A percentile compares a stretch with the other conserved stretches of the same genome.
These are phyloP conservation scores for Eublepharis macularius DNA, from an alignment of 2,113 vertebrate genomes.

Conservation along the genomic window DNA sequence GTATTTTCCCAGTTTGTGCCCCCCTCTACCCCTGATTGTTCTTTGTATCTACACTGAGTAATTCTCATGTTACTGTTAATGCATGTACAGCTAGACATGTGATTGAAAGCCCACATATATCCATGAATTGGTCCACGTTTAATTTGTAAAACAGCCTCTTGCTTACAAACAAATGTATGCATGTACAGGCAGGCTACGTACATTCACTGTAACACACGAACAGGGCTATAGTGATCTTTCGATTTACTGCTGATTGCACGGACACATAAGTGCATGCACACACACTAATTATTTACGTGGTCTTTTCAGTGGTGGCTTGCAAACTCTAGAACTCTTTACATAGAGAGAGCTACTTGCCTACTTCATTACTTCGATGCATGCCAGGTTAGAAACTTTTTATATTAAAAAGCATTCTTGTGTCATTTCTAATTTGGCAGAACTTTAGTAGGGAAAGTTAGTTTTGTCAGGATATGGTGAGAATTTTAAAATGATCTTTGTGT, in stretches of 20 bases:
- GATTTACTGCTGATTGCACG: neutral
- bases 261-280: no score
- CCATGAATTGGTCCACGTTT: no score
- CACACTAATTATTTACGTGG: neutral
- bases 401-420: neutral
- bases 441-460: neutral
- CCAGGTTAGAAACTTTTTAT: neutral
- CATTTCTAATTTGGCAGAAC: neutral
- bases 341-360: neutral
- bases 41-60: no score
- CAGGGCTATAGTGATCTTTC: neutral
- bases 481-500: neutral
- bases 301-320: neutral
- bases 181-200: no score
- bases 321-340: neutral
- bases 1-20: no score
- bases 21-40: no score
- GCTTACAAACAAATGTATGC: no score
- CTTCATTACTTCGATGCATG: neutral
- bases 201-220: no score
- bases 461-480: neutral
- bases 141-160: no score
- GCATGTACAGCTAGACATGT: no score
- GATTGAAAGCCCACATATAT: no score
- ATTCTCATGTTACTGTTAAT: no score